phyloP scores from a whole-genome alignment of 2,113 vertebrate genomes.

The Phrynosoma platyrhinos region DNA sequence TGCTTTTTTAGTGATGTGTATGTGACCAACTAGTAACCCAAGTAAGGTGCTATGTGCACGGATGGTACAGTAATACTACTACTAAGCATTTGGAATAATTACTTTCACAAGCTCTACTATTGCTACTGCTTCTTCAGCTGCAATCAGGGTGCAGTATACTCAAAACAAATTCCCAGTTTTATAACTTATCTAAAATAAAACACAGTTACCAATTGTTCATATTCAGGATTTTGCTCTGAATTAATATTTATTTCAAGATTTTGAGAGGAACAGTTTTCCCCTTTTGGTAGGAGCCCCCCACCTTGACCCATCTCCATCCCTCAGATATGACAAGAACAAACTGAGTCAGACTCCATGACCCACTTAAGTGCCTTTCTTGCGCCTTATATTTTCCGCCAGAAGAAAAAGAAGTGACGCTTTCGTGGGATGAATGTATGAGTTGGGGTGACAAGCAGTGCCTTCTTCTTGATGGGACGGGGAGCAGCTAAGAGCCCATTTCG shows the following conservation, averaged over 20 bases:
- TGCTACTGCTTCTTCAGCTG: background rate
- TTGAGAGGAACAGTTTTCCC: background rate
- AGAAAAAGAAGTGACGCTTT: slow-evolving; percentile 26
- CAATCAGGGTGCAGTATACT: background rate
- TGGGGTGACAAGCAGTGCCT: background rate
- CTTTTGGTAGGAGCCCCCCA: background rate
- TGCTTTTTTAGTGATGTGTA: too few species aligned
- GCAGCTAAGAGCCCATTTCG: slow-evolving; percentile 57
- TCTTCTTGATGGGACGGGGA: slow-evolving; percentile 22
- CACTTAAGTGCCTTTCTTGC: background rate
- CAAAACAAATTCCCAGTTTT: background rate
- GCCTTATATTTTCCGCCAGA: slow-evolving; percentile 30
- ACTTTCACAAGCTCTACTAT: background rate
- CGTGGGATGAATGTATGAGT: background rate
- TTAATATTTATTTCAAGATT: slow-evolving; percentile 29
- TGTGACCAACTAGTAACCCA: too few species aligned
- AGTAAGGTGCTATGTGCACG: too few species aligned
- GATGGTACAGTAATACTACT: background rate
- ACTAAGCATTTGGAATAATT: background rate
- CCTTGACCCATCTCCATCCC: background rate
- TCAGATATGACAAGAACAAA: slow-evolving; percentile 5
- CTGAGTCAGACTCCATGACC: background rate
- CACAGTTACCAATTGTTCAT: background rate
- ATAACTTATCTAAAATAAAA: background rate
- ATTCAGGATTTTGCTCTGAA: background rate